Evolutionary conservation across 2,113 vertebrate genomes (phyloP), one percentile per base, ranked within the genome.

Genomic region (Nothobranchius furzeri): DNA sequence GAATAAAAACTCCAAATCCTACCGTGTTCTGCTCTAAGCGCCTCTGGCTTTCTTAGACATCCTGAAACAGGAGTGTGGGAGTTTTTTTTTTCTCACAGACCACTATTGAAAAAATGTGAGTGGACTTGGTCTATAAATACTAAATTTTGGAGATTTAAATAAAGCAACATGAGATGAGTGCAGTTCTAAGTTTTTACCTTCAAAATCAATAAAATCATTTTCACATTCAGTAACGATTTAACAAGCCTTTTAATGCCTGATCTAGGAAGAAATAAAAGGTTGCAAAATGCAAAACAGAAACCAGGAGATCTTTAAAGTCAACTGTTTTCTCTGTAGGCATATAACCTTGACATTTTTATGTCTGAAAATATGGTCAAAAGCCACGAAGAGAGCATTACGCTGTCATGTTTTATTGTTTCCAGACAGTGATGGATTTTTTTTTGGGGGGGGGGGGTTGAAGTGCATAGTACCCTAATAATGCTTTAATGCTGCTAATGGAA

Each of bases 401-500:
- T 13, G 76, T 73, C 61, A 15, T 57, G 54, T 64, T 71, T 84
- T 55, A 85, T 73, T 68, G 55, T 75, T 65, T 60, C 65, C 68
- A 82, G 62, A 70, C 36, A 60, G 50, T 47, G 25, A 73, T 60
- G 20, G 51, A 60, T 37, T 52, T 2, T 47, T 65, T 52, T 76
- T 24, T n/a, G n/a, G n/a, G n/a, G n/a, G 8, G 60, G 67, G 14
- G 50, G 30, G 1, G 1, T 30, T 30, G 30, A 30, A 30, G 30
- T 30, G 43, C 64, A 63, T 13, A 46, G 12, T 60, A 70, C 24
- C 13, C 61, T 67, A 55, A 53, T 59, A 70, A 52, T 9, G 66
- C 48, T 48, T 62, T 51, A 68, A 68, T 64, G 42, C 7, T 66
- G 49, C 49, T 68, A 55, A 73, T 78, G 40, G 17, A 75, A 24